Base-by-base conservation (phyloP, 64 coral and sea anemone genomes). In the Actinia equina region DNA sequence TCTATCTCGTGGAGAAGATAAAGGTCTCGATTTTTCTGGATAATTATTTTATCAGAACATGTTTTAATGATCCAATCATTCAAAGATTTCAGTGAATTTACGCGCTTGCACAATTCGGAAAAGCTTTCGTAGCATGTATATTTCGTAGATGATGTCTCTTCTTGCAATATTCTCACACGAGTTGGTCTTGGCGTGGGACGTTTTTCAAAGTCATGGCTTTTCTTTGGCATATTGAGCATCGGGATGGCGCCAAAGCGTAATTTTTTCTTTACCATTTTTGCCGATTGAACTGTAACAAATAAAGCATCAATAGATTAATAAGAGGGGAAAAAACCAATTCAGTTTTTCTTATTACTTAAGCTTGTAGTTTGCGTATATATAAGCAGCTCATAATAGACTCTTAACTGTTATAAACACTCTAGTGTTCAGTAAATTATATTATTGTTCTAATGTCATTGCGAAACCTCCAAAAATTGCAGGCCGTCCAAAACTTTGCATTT, bases 181-280 rank as follows among this genome's bases (percentile, higher is more conserved):
- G 69, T 61, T n/a, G 17, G 8, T 57, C 43, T 74, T 60, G 59
- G 18, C 61, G 55, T 27, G 64, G 62, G 57, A 71, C 61, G 85
- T 52, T 67, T 67, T 22, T 16, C 15, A 18, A 37, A 43, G 17
- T 86, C 85, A 62, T 86, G 85, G 69, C 63, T 86, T 49, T 45
- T 86, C 45, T 43, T 37, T 17, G 85, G 85, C 63, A 86, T 86
- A 43, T 86, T 86, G 17, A 71, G 6, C 17, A 41, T 52, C 42
- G 61, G 85, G 45, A 86, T 19, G 8, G 85, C 85, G 41, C 85
- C 65, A 42, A 70, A 86, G 69, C 85, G 59, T 41, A 43, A 62
- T 42, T 65, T 86, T 43, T 86, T 86, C 49, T 69, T 86, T 26
- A 62, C 71, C 85, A 67, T 86, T 69, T 86, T 86, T 44, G 17